These are phyloP conservation scores for Eupithecia dodoneata DNA, from an alignment of 2,888 invertebrate genomes.

Conservation along the genomic window DNA sequence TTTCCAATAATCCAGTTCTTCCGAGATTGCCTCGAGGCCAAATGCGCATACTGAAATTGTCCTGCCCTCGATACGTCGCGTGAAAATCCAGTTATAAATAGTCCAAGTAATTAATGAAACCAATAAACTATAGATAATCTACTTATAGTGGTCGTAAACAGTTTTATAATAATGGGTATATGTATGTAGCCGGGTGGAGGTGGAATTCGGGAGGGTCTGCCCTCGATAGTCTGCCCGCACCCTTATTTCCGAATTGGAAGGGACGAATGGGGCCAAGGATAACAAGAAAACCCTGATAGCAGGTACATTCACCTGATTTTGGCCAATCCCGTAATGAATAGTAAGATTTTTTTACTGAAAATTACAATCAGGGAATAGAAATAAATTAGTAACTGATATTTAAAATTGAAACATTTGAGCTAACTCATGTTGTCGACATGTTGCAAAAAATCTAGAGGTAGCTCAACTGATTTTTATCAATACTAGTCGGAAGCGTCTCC, in stretches of 20 bases:
- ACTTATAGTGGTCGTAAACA: constrained; percentile 18
- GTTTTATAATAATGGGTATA: constrained; percentile 20
- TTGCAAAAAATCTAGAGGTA: neutral
- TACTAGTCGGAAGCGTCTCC: neutral
- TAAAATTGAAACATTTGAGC: neutral
- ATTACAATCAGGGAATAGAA: neutral
- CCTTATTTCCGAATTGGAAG: constrained; percentile 26
- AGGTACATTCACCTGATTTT: constrained; percentile 16
- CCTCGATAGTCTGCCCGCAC: constrained; percentile 18
- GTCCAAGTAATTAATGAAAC: constrained; percentile 6
- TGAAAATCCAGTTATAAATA: neutral
- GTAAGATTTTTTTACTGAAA: neutral
- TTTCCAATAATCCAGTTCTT: neutral
- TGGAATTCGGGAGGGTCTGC: constrained; percentile 29
- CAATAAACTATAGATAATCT: constrained; percentile 19
- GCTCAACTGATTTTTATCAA: neutral
- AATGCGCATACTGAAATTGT: neutral
- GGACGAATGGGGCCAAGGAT: constrained; percentile 31
- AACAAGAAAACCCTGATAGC: constrained; percentile 12
- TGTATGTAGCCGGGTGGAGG: constrained; percentile 17
- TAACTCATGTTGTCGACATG: no score
- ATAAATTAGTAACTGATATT: neutral
- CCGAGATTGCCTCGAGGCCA: neutral
- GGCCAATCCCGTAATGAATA: neutral
- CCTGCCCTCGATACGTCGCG: neutral